Evolutionary conservation across 2,797 vertebrate species (phyloP), one percentile per base, ranked within the genome.

Genomic region (Myotis findleyi): DNA sequence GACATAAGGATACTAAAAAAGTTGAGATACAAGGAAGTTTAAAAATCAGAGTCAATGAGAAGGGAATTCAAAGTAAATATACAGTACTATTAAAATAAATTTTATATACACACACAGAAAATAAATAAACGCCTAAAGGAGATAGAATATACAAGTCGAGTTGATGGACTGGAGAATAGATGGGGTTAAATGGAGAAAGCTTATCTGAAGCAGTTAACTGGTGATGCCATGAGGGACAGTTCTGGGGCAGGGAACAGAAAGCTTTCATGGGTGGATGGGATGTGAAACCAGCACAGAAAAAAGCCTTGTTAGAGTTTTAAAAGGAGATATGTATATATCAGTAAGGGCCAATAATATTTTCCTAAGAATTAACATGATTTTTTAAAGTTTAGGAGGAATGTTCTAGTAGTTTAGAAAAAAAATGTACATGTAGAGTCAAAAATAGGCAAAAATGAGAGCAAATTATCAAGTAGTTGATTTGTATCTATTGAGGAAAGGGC

Each of bases 1-100:
- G 57, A 33, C 55, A 82, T 85, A 66, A 93, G 41, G 23, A 90
- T 33, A 73, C 6, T 6, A 51, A 89, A 81, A 84, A 33, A 49
- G 75, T 30, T 30, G 68, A 76, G 57, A 75, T 27, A n/a, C 30
- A 86, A 90, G 57, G 77, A 92, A 83, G 41, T 83, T 92, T 92
- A 93, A 94, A 96, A 97, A 62, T 80, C 66, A 94, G 79, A 89
- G 49, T 77, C 53, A 93, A 62, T 83, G 14, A 85, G 79, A 96
- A 97, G 80, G n/a, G 20, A 91, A 75, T 91, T 92, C 53, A 96
- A 89, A 84, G 76, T 69, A 94, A 95, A 97, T 81, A 95, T 36
- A 82, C 55, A 93, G 44, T 33, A 51, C 76, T 62, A 96, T 55
- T 94, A 87, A 96, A 95, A 95, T 93, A 96, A 95, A 76, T 85